These are phyloP conservation scores for Pasiphila rectangulata DNA, from an alignment of 2,888 invertebrate species.

Conservation along the genomic window DNA sequence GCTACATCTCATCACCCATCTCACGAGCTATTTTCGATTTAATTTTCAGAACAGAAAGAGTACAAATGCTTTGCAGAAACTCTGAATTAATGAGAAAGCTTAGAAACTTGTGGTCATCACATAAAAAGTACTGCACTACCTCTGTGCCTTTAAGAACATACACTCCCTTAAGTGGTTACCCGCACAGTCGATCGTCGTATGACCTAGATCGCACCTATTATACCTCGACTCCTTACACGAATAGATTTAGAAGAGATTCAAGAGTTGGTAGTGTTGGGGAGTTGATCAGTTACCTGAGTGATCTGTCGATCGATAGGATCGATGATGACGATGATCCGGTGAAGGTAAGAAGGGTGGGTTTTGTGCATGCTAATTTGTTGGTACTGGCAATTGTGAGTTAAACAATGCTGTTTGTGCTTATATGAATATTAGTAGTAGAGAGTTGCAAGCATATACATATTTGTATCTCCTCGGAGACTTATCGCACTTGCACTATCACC, in stretches of 20 bases:
- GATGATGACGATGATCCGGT: conserved; percentile 65
- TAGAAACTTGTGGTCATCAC: conserved; percentile 81
- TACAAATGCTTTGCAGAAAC: conserved; percentile 82
- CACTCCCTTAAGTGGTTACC: conserved; percentile 70
- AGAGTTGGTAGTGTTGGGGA: conserved; percentile 52
- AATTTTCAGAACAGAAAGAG: conserved; percentile 80
- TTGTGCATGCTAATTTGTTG: conserved; percentile 17
- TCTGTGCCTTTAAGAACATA: conserved; percentile 62
- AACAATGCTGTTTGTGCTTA: no score
- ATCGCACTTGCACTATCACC: no score
- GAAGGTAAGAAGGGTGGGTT: conserved; percentile 60
- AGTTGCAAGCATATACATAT: no score
- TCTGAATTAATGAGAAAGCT: conserved; percentile 82
- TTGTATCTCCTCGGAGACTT: no score
- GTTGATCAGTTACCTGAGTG: conserved; percentile 60
- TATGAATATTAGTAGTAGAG: no score
- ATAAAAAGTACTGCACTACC: conserved; percentile 80
- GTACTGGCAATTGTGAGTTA: no score
- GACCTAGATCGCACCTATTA: conserved; percentile 72
- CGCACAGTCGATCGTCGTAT: conserved; percentile 68
- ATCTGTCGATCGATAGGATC: conserved; percentile 67
- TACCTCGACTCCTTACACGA: conserved; percentile 65
- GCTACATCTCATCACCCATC: conserved; percentile 33
- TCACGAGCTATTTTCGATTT: conserved; percentile 47
- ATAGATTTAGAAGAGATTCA: conserved; percentile 59